Percentiles rank a stretch among this genome's conserved stretches.
phyloP scores from a whole-genome alignment of 92 coral and sea anemone species.

The Phenganax stokvisi region DNA sequence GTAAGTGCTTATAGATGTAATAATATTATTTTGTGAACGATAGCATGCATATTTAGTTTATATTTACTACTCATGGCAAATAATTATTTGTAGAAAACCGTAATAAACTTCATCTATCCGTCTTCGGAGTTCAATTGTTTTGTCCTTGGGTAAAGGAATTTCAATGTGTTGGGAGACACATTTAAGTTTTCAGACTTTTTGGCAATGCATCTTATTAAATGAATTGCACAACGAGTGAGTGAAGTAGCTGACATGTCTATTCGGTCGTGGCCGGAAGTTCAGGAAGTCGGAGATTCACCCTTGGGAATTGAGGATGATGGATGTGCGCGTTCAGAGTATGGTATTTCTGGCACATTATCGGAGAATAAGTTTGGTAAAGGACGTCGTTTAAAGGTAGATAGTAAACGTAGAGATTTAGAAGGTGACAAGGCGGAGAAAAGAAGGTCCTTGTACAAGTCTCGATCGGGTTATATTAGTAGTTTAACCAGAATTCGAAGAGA shows the following conservation, averaged over 20 bases:
- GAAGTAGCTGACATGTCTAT: not conserved
- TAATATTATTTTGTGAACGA: too few relatives aligned
- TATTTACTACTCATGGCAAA: too few relatives aligned
- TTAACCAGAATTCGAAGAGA: slow-evolving; percentile 1
- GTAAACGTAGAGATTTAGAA: not conserved
- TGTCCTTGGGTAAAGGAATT: too few relatives aligned
- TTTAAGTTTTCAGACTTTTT: too few relatives aligned
- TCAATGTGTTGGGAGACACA: too few relatives aligned
- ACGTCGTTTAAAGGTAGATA: not conserved
- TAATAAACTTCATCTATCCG: too few relatives aligned
- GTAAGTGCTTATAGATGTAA: too few relatives aligned
- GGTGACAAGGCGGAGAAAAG: not conserved
- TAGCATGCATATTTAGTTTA: too few relatives aligned
- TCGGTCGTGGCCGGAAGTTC: not conserved
- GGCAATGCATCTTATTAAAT: too few relatives aligned
- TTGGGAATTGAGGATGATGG: not conserved
- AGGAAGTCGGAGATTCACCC: not conserved
- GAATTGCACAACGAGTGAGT: too few relatives aligned
- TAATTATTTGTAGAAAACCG: too few relatives aligned
- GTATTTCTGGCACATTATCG: not conserved
- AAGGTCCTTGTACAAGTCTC: not conserved
- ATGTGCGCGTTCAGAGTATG: not conserved
- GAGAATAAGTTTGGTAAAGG: not conserved
- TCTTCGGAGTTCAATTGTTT: too few relatives aligned
- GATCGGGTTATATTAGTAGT: not conserved